phyloP scores from a whole-genome alignment of 2,888 invertebrate species.

The Dicyrtomina minuta region DNA sequence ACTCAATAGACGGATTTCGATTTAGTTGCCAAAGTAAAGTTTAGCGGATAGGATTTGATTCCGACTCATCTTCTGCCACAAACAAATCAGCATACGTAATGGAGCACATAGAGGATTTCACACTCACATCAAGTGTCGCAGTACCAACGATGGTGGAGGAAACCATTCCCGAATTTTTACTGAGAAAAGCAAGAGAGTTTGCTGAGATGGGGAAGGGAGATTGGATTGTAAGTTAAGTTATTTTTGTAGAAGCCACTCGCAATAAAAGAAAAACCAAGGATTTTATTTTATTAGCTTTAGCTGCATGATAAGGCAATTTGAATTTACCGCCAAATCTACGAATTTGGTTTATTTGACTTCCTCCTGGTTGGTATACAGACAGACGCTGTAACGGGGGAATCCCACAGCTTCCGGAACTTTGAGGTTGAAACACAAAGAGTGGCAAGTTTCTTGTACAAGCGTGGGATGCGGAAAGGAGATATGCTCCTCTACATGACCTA shows the following conservation, averaged over 20 bases:
- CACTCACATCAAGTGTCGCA: background rate
- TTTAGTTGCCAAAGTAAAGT: no score
- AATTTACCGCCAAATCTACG: no score
- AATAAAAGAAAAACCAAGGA: no score
- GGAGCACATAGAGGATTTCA: background rate
- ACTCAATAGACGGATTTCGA: no score
- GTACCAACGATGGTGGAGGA: background rate
- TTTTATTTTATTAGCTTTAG: no score
- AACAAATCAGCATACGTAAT: no score
- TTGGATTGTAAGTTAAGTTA: constrained; percentile 35
- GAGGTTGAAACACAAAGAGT: constrained; percentile 40
- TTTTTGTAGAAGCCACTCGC: background rate
- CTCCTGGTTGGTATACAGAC: no score
- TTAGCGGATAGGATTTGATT: no score
- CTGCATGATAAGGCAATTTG: no score
- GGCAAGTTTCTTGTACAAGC: constrained; percentile 46
- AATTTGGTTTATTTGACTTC: no score
- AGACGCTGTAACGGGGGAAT: constrained; percentile 63
- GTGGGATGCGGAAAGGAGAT: constrained; percentile 46
- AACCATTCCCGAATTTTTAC: no score
- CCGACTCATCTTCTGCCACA: no score
- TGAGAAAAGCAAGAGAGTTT: constrained; percentile 32
- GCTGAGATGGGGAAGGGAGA: constrained; percentile 35
- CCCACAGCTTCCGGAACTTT: constrained; percentile 62
- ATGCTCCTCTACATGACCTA: constrained; percentile 47